Evolutionary conservation across 1,140 invertebrate genomes (phyloP), one percentile per base, ranked within the genome.

Genomic region (Nomia melanderi): DNA sequence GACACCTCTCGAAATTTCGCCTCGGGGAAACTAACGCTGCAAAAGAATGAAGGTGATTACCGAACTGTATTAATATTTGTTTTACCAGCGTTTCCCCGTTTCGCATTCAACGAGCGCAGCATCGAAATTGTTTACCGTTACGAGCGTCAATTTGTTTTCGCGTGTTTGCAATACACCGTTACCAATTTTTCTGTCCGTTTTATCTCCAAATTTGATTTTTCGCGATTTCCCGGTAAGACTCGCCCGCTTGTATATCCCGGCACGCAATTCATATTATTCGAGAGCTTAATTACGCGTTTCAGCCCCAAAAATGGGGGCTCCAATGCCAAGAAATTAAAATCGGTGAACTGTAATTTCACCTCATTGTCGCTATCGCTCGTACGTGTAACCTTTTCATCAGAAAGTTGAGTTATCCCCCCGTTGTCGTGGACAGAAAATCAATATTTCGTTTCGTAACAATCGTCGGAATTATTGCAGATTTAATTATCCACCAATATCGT

Each of bases 381-480:
- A 14, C 25, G 20, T 33, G 29, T 23, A 31, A 50, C 47, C 47
- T n/a, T 60, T 36, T 8, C 31, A 11, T 36, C 20, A 9, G 36
- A 33, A 60, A 31, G 17, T 60, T 36, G 20, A 20, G 20, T n/a
- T 36, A 33, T 23, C 14, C 57, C 20, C 14, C 57, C 20, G 57
- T 36, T 60, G 20, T 23, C 57, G 31, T 23, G 20, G 57, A 23
- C 57, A 60, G 31, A 31, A 60, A 60, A 60, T 60, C 57, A 36
- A 60, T 60, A 60, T 23, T 36, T 36, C 57, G 57, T 60, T 23
- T 3, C 31, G 57, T 31, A 20, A 60, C 57, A 60, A 36, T 60
- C 31, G 57, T 60, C 20, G 4, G 57, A 60, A 60, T 60, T 60
- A 60, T 60, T 60, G 33, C 57, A 23, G 31, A 36, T 60, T 60